These are phyloP conservation scores for Drosophila pectinifera DNA, from an alignment of 1,140 invertebrate species.

Conservation along the genomic window DNA sequence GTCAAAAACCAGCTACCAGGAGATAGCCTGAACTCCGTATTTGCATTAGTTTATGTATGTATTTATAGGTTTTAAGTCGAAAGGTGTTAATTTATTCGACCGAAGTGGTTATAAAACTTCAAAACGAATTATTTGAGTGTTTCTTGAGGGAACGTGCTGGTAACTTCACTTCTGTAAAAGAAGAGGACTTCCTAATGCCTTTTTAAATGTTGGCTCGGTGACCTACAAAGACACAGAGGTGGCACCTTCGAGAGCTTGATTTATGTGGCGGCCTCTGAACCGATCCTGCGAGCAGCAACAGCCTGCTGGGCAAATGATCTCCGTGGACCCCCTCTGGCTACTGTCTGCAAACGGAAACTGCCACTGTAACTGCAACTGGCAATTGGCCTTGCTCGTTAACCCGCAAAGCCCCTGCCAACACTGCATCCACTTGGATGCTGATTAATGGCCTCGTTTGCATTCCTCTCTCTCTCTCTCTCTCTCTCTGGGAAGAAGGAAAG, in stretches of 20 bases:
- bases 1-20: conserved; percentile 42
- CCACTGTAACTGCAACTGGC: conserved; percentile 28
- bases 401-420: conserved; percentile 46
- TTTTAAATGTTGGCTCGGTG: conserved; percentile 24
- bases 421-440: conserved; percentile 32
- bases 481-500: conserved; percentile 13
- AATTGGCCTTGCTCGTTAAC: conserved; percentile 64
- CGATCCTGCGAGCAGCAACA: conserved; percentile 11
- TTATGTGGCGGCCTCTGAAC: conserved; percentile 54
- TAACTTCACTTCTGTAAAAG: not conserved
- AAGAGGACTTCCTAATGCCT: conserved; percentile 7
- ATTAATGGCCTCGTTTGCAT: conserved; percentile 59
- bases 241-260: conserved; percentile 39
- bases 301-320: conserved; percentile 5
- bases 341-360: conserved; percentile 28
- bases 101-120: conserved; percentile 59
- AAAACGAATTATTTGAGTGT: conserved; percentile 1
- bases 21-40: conserved; percentile 25
- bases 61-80: conserved; percentile 13
- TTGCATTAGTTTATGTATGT: conserved; percentile 16
- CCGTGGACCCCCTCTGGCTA: conserved; percentile 13
- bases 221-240: conserved; percentile 18
- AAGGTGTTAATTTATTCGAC: conserved; percentile 63
- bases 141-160: not conserved
- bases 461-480: not conserved